Conservation (phyloP, 37 sponge, comb jelly and placozoan species). For the Aphrocallistes beatrix region DNA sequence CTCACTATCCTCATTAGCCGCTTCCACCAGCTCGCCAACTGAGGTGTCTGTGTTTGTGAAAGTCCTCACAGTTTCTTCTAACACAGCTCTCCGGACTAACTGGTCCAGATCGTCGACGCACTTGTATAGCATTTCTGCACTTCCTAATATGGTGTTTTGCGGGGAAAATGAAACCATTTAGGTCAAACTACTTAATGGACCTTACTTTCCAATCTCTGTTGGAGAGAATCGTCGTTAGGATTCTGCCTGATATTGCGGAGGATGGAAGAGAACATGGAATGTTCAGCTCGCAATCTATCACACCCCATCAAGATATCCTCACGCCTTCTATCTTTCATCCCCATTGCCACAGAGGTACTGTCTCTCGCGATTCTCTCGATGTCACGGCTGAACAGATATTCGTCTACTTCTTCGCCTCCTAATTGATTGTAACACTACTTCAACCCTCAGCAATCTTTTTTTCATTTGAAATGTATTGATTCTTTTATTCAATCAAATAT, state of each 20-base stretch:
- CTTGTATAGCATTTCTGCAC: not conserved
- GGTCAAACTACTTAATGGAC: not conserved
- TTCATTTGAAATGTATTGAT: no score
- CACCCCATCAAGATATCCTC: not conserved
- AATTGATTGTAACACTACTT: no score
- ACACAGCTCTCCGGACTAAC: not conserved
- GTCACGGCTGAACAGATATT: not conserved
- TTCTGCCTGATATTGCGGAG: not conserved
- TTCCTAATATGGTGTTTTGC: not conserved
- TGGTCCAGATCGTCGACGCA: not conserved
- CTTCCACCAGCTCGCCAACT: not conserved
- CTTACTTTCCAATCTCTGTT: not conserved
- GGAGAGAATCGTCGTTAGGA: not conserved
- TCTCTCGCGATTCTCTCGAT: not conserved
- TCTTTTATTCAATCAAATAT: no score
- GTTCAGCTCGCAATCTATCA: not conserved
- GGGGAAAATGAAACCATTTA: not conserved
- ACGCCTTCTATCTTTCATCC: not conserved
- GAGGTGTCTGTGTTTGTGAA: not conserved
- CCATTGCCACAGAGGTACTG: constrained; percentile 9
- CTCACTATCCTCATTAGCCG: not conserved
- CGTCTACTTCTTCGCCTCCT: not conserved
- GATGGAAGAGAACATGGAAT: not conserved
- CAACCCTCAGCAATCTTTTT: no score
- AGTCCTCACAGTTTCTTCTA: not conserved